phyloP scores from a whole-genome alignment of 37 sponge, comb jelly and placozoan genomes.

The Bolinopsis microptera region DNA sequence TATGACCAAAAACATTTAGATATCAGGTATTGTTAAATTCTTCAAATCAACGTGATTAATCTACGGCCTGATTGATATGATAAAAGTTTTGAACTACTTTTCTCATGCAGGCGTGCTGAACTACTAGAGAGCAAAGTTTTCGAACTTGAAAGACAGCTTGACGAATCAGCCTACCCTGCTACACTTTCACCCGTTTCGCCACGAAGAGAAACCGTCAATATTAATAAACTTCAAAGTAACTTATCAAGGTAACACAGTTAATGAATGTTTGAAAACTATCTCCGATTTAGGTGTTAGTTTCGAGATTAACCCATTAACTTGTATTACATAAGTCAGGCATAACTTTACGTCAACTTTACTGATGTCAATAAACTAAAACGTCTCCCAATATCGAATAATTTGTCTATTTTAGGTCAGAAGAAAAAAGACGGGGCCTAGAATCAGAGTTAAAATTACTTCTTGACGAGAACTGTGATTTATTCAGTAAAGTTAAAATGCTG shows the following conservation, averaged over 20 bases:
- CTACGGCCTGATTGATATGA: too few relatives aligned
- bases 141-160: neutral
- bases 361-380: too few relatives aligned
- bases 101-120: neutral
- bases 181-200: neutral
- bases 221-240: neutral
- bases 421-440: neutral
- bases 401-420: slow-evolving; percentile 8
- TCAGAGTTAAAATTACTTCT: neutral
- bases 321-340: too few relatives aligned
- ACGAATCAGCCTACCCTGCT: neutral
- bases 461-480: neutral
- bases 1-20: too few relatives aligned
- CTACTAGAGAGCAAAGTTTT: neutral
- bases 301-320: too few relatives aligned
- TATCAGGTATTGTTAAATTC: too few relatives aligned
- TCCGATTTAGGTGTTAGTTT: too few relatives aligned
- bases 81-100: too few relatives aligned
- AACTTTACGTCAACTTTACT: too few relatives aligned
- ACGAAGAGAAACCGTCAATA: slow-evolving; percentile 8
- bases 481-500: neutral
- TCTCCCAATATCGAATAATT: too few relatives aligned
- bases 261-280: too few relatives aligned
- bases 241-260: neutral
- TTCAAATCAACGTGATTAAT: too few relatives aligned